phyloP scores from a whole-genome alignment of 2,888 invertebrate species.

The Drosophila diplacantha region DNA sequence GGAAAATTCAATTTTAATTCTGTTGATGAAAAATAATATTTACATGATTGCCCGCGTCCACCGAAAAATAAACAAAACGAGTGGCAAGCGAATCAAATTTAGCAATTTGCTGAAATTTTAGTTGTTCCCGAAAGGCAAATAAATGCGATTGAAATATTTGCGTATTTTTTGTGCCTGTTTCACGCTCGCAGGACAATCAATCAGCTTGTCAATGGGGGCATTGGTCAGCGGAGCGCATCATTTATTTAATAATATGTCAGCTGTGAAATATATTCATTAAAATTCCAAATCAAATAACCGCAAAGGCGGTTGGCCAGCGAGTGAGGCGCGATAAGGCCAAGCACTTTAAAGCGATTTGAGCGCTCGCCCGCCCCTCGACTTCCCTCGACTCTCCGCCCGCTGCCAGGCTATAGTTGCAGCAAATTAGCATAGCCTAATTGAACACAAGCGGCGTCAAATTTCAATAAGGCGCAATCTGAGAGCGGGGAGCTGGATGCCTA shows the following conservation, averaged over 20 bases:
- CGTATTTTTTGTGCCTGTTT: conserved; percentile 6
- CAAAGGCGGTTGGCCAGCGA: conserved; percentile 7
- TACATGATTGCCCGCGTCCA: conserved; percentile 32
- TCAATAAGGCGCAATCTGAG: conserved; percentile 50
- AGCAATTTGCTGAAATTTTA: conserved; percentile 43
- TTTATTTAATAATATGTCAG: conserved; percentile 58
- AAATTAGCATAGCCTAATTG: conserved; percentile 72
- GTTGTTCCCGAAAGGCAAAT: conserved; percentile 31
- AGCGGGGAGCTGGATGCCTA: conserved; percentile 24
- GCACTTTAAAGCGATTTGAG: conserved; percentile 39
- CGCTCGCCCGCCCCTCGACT: neutral
- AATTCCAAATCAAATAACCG: conserved; percentile 44
- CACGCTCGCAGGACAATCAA: conserved; percentile 51
- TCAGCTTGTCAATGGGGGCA: conserved; percentile 48
- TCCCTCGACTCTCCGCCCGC: conserved; percentile 3
- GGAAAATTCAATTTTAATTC: conserved; percentile 55
- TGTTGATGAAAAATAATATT: conserved; percentile 40
- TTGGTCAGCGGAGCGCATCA: conserved; percentile 31
- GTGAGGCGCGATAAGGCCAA: conserved; percentile 3
- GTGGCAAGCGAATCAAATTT: conserved; percentile 37
- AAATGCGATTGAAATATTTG: conserved; percentile 30
- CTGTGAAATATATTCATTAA: conserved; percentile 51
- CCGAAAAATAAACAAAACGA: conserved; percentile 31
- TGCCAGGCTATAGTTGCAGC: conserved; percentile 42
- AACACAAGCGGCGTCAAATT: conserved; percentile 73